Conservation (phyloP, 2,888 invertebrate genomes). For the Desoria tigrina region DNA sequence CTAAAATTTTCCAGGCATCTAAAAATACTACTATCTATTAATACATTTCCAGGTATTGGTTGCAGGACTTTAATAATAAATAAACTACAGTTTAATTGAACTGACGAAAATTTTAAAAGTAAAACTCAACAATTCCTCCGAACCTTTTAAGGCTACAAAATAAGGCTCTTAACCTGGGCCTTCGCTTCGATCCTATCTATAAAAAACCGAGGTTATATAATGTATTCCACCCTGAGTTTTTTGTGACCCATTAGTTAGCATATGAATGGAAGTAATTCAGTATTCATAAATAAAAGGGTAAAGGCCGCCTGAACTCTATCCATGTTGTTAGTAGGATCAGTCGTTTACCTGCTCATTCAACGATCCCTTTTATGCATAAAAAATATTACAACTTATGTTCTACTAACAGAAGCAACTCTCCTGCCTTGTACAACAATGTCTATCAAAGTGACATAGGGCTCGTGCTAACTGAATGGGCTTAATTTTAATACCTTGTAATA, state of each 20-base stretch:
- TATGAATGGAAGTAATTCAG: slow-evolving; percentile 12
- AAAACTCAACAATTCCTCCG: no score
- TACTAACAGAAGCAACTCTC: not conserved
- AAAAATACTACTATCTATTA: no score
- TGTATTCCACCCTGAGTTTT: slow-evolving; percentile 8
- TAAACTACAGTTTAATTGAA: no score
- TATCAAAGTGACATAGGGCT: slow-evolving; percentile 5
- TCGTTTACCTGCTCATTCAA: slow-evolving; percentile 9
- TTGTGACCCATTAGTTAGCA: slow-evolving; percentile 1
- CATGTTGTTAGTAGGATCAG: slow-evolving; percentile 4
- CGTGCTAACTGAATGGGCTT: not conserved
- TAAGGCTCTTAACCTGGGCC: not conserved
- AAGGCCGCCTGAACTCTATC: slow-evolving; percentile 8
- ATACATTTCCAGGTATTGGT: no score
- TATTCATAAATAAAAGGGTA: slow-evolving; percentile 18
- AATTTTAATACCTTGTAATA: not conserved
- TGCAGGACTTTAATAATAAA: no score
- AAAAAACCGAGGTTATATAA: slow-evolving; percentile 1
- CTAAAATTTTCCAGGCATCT: no score
- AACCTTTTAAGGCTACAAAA: not conserved
- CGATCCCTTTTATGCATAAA: no score
- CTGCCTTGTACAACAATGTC: not conserved
- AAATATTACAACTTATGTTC: no score
- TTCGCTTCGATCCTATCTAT: slow-evolving; percentile 1
- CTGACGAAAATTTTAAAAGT: no score